Conservation (phyloP, 2,797 vertebrate species). For the Linurgus olivaceus region DNA sequence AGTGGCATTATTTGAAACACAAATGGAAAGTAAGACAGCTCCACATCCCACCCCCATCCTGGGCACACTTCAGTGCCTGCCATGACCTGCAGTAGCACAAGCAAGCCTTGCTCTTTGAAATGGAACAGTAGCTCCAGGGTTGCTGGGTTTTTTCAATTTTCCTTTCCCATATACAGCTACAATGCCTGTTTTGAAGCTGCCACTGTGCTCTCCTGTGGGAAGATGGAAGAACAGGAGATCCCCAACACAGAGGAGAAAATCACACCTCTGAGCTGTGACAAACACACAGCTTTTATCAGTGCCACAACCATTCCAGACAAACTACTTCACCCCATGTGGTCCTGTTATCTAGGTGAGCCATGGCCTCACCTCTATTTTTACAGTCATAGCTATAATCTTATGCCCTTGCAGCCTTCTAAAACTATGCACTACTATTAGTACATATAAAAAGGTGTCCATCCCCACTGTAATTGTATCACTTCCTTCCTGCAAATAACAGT, state of each 20-base stretch:
- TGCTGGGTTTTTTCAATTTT: not conserved
- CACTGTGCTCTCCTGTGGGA: not conserved
- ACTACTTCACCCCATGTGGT: not conserved
- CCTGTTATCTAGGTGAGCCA: not conserved
- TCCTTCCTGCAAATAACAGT: constrained; percentile 9
- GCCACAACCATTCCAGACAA: not conserved
- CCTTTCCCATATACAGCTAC: not conserved
- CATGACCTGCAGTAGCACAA: not conserved
- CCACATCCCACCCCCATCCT: accelerated
- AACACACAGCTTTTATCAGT: not conserved
- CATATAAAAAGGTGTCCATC: not conserved
- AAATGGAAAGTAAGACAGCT: not conserved
- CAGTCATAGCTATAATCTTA: not conserved
- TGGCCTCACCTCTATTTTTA: constrained; percentile 26
- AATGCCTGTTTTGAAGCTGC: not conserved
- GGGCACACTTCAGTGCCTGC: not conserved
- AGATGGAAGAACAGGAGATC: not conserved
- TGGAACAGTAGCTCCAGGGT: not conserved
- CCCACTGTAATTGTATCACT: not conserved
- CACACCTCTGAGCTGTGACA: not conserved
- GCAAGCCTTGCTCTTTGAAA: not conserved
- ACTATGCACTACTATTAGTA: not conserved
- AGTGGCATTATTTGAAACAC: not conserved
- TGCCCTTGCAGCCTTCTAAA: not conserved
- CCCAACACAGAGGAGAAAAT: not conserved